These are phyloP conservation scores for Aeoliscus strigatus DNA, from an alignment of 2,797 vertebrate genomes.

Conservation along the genomic window DNA sequence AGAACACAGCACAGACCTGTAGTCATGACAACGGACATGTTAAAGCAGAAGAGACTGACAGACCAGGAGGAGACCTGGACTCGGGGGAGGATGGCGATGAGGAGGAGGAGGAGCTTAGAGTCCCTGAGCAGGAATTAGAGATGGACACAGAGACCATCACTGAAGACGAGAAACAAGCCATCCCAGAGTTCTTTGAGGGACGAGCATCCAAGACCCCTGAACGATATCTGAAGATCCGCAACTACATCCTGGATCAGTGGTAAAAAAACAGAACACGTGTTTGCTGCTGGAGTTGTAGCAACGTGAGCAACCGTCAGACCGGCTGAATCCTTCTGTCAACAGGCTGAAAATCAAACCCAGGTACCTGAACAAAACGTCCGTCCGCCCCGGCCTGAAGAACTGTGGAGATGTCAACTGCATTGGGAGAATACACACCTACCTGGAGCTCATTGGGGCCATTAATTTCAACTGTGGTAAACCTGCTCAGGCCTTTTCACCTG, in stretches of 20 bases:
- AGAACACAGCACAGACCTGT: too few relatives aligned
- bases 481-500: background rate
- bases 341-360: constrained; percentile 91
- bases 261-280: constrained; percentile 54
- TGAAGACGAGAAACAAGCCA: constrained; percentile 95
- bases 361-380: constrained; percentile 97
- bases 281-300: background rate
- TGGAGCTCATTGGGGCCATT: constrained; percentile 95
- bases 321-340: too few relatives aligned
- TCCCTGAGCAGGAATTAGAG: constrained; percentile 87
- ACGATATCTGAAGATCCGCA: constrained; percentile 94
- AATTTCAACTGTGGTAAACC: constrained; percentile 93
- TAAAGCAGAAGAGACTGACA: constrained; percentile 11
- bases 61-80: constrained; percentile 22
- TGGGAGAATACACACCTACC: constrained; percentile 93
- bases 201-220: constrained; percentile 94
- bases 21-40: too few relatives aligned
- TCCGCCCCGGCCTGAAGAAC: constrained; percentile 95
- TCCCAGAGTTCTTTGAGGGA: constrained; percentile 96
- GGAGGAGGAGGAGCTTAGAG: constrained; percentile 81
- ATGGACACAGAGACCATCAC: constrained; percentile 81
- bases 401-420: constrained; percentile 99
- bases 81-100: constrained; percentile 48
- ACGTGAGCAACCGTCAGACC: too few relatives aligned
- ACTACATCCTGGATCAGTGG: constrained; percentile 98